phyloP scores from a whole-genome alignment of 2,797 vertebrate species.

The Tokudaia tokunoshimensis region DNA sequence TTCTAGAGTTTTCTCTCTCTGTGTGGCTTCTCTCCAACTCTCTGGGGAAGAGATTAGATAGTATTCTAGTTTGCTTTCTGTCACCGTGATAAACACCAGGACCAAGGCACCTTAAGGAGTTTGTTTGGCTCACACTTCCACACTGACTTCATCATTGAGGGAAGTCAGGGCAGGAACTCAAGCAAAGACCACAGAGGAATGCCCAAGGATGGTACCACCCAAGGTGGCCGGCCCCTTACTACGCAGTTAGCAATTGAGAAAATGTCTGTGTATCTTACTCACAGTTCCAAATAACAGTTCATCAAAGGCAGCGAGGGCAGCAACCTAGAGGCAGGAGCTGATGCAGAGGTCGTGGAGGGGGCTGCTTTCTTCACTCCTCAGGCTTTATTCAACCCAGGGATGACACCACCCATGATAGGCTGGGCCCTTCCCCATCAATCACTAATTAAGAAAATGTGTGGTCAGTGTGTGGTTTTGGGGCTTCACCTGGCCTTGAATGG shows the following conservation, averaged over 20 bases:
- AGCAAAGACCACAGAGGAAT: background rate
- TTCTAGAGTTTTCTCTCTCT: background rate
- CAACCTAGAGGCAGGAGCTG: background rate
- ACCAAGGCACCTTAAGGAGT: background rate
- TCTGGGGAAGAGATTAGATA: background rate
- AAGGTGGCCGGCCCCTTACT: background rate
- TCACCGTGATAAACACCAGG: background rate
- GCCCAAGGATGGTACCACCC: too few species aligned
- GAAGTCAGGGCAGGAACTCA: background rate
- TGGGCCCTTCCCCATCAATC: background rate
- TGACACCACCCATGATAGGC: background rate
- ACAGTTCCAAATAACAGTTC: background rate
- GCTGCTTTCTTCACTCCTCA: background rate
- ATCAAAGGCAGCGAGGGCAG: background rate
- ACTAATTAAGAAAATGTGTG: background rate
- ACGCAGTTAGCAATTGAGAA: background rate
- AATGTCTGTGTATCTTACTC: background rate
- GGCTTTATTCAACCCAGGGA: background rate
- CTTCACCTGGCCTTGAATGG: background rate
- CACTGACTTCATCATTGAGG: background rate
- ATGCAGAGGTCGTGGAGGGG: background rate
- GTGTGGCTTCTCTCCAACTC: background rate
- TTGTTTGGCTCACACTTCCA: background rate
- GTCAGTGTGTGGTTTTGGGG: background rate
- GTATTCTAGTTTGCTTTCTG: background rate